Percentiles rank a stretch among this genome's conserved stretches.
Conservation (phyloP, 2,888 invertebrate genomes). For the Podotricha telesiphe region DNA sequence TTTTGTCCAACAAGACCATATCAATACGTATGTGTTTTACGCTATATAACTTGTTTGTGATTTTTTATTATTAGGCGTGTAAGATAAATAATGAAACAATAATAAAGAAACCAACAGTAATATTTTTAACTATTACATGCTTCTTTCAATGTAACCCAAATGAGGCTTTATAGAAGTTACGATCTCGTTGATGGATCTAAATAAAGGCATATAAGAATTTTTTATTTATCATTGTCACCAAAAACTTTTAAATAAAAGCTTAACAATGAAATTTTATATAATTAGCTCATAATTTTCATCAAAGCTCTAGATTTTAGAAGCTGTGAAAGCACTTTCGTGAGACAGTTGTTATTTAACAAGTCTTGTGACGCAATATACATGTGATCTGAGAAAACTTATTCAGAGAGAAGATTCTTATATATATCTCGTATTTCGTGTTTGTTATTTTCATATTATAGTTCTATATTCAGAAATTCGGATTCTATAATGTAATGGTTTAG, state of each 20-base stretch:
- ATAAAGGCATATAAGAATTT: background rate
- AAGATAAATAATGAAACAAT: background rate
- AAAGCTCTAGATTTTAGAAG: constrained; percentile 5
- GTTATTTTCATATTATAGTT: constrained; percentile 4
- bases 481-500: constrained; percentile 13
- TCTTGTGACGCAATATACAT: constrained; percentile 18
- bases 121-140: background rate
- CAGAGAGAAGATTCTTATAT: constrained; percentile 6
- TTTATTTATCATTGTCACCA: background rate
- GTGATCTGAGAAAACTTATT: constrained; percentile 27
- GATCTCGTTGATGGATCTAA: constrained; percentile 11
- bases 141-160: background rate
- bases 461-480: constrained; percentile 8
- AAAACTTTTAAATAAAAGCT: background rate
- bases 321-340: background rate
- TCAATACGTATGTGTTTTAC: background rate
- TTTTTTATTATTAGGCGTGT: background rate
- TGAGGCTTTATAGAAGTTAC: constrained; percentile 11
- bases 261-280: constrained; percentile 1
- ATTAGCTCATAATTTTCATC: constrained; percentile 17
- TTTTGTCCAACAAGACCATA: background rate
- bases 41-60: background rate
- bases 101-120: background rate
- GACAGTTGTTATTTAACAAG: background rate
- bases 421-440: constrained; percentile 7